A percentile compares a stretch with the other conserved stretches of the same genome.
Evolutionary conservation across 2,113 vertebrate species (phyloP).

Genomic region (Leiothrix lutea): DNA sequence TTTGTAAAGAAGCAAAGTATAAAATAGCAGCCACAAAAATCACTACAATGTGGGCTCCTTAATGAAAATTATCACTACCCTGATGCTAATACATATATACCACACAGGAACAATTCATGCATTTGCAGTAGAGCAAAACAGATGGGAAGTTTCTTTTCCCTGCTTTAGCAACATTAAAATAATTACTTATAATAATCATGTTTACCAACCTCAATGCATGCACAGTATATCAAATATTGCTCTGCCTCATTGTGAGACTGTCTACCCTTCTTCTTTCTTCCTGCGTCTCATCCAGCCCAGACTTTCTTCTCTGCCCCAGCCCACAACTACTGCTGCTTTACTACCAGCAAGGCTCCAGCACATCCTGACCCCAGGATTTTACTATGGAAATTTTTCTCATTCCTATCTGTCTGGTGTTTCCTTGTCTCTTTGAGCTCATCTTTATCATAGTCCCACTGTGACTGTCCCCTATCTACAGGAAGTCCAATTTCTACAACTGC

Average conservation of each 20-base stretch:
- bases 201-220: background rate
- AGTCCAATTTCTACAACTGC: background rate
- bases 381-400: constrained; percentile 66
- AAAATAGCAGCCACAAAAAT: background rate
- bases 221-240: background rate
- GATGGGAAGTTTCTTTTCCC: background rate
- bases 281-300: background rate
- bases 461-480: constrained; percentile 24
- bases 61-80: background rate
- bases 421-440: constrained; percentile 42
- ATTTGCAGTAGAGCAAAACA: background rate
- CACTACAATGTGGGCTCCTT: background rate
- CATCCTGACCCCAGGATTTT: constrained; percentile 64
- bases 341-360: constrained; percentile 57
- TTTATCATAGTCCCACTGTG: constrained; percentile 44
- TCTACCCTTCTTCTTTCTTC: background rate
- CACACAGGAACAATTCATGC: background rate
- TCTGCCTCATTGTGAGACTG: background rate
- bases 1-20: background rate
- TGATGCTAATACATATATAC: background rate
- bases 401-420: constrained; percentile 36
- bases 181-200: background rate
- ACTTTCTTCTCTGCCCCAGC: constrained; percentile 13
- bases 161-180: background rate
- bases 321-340: constrained; percentile 54